These are phyloP conservation scores for Arizona elegans DNA, from an alignment of 2,113 vertebrate genomes.

Conservation along the genomic window DNA sequence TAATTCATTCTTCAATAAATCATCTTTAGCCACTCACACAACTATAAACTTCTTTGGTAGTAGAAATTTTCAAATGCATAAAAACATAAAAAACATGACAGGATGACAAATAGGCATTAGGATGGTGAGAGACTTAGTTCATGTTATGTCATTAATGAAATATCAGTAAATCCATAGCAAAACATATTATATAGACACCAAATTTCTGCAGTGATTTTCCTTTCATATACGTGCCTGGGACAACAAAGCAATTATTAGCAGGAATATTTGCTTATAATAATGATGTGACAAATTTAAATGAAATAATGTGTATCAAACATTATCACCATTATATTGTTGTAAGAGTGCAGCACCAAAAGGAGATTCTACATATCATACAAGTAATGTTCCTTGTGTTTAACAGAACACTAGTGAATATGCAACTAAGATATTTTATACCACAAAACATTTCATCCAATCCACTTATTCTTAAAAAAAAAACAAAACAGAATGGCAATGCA, in stretches of 20 bases:
- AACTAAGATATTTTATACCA: neutral
- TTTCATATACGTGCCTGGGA: neutral
- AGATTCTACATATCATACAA: neutral
- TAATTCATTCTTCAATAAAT: neutral
- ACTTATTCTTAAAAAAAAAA: neutral
- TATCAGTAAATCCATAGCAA: too few species aligned
- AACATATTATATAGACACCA: too few species aligned
- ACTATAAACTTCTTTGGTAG: neutral
- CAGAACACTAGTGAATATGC: neutral
- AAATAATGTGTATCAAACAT: neutral
- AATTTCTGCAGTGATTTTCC: too few species aligned
- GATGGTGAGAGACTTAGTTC: neutral
- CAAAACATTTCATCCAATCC: neutral
- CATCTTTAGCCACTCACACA: neutral
- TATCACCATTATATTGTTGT: neutral
- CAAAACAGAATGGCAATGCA: too few species aligned
- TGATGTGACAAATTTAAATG: neutral
- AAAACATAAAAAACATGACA: too few species aligned
- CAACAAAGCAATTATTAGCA: neutral
- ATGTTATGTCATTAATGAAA: neutral
- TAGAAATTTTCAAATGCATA: neutral
- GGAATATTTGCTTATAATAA: neutral
- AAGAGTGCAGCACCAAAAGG: too few species aligned
- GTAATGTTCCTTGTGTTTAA: neutral
- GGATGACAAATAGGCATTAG: neutral